Evolutionary conservation across 2,113 vertebrate species (phyloP), one percentile per base, ranked within the genome.

Genomic region (Vireo altiloquus): DNA sequence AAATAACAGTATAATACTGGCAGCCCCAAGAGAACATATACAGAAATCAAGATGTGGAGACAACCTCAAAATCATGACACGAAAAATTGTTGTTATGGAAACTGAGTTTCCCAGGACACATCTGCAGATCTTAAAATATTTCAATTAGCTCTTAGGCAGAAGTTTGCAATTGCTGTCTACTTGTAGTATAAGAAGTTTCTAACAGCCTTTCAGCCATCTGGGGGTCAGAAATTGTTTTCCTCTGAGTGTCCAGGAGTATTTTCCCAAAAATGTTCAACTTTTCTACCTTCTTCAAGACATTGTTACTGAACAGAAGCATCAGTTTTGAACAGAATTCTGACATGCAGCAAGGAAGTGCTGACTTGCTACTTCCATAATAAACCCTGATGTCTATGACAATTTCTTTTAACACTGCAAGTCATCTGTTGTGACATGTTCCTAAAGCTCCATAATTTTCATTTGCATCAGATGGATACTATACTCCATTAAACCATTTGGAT

Each of bases 31-130:
- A 27, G 33, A 92, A 65, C 33, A 27, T 46, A 13, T 82, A 65
- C 23, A 49, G 63, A 89, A 88, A 75, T 56, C 15, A 71, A 46
- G 56, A 78, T 47, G 30, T 56, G 10, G 33, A 92, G 47, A 52
- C 35, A 89, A 47, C 8, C 46, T 87, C 11, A 56, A 66, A 84
- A 81, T 44, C 40, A 28, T 21, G 13, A 49, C 47, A 92, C 27
- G 23, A 83, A 28, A 88, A 88, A 46, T 22, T 56, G 82, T 89
- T 89, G 71, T 84, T 95, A 91, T 76, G 81, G 87, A 91, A 95
- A 95, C 72, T 21, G 47, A 81, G 31, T 85, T 95, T 91, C 59
- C 63, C 53, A 61, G 46, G 57, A 81, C 61, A 72, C 81, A 89
- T 79, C 61, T 87, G 46, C 40, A 84, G 65, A 84, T 92, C 65